A percentile compares a stretch with the other conserved stretches of the same genome.
These are phyloP conservation scores for Galerucella calmariensis DNA, from an alignment of 2,888 invertebrate species.

Conservation along the genomic window DNA sequence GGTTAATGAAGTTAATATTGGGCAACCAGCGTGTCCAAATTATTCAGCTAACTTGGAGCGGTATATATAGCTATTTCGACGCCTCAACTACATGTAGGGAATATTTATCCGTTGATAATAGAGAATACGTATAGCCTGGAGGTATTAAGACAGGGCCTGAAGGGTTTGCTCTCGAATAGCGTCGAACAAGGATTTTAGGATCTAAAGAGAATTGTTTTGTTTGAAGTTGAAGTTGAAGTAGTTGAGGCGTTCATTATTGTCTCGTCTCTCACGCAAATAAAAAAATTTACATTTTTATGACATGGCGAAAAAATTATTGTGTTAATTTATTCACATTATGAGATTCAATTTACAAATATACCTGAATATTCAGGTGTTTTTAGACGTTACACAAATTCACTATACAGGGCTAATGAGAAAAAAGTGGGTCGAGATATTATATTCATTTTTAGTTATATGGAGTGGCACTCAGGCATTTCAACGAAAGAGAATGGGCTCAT, in stretches of 20 bases:
- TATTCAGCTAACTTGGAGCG: neutral
- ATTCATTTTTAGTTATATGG: no score
- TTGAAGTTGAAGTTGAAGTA: slow-evolving; percentile 1
- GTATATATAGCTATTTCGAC: neutral
- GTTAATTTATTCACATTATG: no score
- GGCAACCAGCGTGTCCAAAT: neutral
- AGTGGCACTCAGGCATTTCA: no score
- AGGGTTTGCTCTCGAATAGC: slow-evolving; percentile 9
- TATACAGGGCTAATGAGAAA: no score
- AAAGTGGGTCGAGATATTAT: no score
- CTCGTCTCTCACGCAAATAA: no score
- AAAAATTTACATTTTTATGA: neutral
- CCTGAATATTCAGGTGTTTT: no score
- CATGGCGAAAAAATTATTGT: no score
- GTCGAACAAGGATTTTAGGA: neutral
- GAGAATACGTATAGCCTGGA: neutral
- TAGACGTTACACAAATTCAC: no score
- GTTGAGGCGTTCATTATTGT: neutral
- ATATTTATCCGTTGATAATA: slow-evolving; percentile 4
- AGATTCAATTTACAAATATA: no score
- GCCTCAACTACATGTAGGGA: neutral
- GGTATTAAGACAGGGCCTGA: slow-evolving; percentile 1
- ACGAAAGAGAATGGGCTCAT: no score
- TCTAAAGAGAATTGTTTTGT: slow-evolving; percentile 4
- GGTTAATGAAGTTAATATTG: neutral